A percentile compares a stretch with the other conserved stretches of the same genome.
phyloP scores from a whole-genome alignment of 2,797 vertebrate species.

The Trematomus bernacchii region DNA sequence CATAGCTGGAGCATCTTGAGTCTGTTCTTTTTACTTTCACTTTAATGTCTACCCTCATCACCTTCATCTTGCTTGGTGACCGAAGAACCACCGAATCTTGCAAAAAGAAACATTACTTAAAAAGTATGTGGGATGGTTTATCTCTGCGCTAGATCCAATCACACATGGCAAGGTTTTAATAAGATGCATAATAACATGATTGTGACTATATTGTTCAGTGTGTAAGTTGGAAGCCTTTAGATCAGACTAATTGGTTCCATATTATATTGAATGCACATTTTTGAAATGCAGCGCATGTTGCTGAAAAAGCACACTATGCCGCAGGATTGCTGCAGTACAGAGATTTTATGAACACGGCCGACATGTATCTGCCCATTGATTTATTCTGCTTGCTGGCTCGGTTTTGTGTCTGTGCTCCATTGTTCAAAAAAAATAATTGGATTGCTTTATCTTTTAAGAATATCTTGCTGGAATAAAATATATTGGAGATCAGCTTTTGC shows the following conservation, averaged over 20 bases:
- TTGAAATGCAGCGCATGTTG: conserved; percentile 9
- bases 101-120: not conserved
- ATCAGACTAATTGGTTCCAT: conserved; percentile 2
- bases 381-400: not conserved
- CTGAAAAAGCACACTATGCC: not conserved
- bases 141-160: not conserved
- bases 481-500: not conserved
- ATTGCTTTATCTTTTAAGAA: not conserved
- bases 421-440: conserved; percentile 6
- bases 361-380: conserved; percentile 23
- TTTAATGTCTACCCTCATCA: not conserved
- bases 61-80: not conserved
- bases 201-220: not conserved
- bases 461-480: conserved; percentile 1
- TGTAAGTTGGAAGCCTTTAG: conserved; percentile 9
- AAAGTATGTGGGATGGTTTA: not conserved
- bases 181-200: not conserved
- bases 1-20: not conserved
- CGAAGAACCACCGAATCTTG: conserved; percentile 9
- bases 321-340: conserved; percentile 1
- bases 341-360: not conserved
- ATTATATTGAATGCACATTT: conserved; percentile 15
- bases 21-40: conserved; percentile 11
- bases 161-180: conserved; percentile 21
- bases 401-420: not conserved